These are phyloP conservation scores for Corythornis cristatus DNA, from an alignment of 2,113 vertebrate species.

Conservation along the genomic window DNA sequence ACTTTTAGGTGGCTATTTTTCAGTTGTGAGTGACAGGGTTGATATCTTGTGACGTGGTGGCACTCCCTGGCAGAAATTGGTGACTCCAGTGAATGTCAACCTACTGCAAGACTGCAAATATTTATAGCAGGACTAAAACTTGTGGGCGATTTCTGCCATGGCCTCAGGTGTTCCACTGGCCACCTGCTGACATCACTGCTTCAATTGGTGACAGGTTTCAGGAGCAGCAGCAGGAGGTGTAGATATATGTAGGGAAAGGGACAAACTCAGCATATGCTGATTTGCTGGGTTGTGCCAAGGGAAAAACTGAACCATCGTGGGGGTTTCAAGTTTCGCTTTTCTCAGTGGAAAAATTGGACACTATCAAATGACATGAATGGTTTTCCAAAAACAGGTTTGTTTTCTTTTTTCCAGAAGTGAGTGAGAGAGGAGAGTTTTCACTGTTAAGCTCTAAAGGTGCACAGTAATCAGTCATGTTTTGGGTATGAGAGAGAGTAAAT, in stretches of 20 bases:
- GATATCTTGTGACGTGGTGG: neutral
- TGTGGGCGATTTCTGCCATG: neutral
- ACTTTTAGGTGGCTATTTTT: neutral
- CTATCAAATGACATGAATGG: neutral
- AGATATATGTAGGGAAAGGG: neutral
- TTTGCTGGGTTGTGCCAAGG: neutral
- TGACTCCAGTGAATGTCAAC: accelerated
- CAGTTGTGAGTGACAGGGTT: neutral
- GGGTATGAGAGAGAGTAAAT: neutral
- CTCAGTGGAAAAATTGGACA: slow-evolving; percentile 50
- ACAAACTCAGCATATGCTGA: neutral
- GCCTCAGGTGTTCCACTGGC: neutral
- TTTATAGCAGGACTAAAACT: neutral
- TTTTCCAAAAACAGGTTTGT: slow-evolving; percentile 10
- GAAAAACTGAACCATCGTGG: slow-evolving; percentile 18
- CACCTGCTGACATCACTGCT: neutral
- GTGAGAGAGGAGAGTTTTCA: neutral
- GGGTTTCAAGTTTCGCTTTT: slow-evolving; percentile 22
- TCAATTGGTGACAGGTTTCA: neutral
- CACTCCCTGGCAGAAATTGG: neutral
- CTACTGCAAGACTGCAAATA: neutral
- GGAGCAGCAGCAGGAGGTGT: neutral
- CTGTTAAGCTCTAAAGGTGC: neutral
- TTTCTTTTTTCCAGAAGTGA: neutral
- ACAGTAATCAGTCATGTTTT: neutral